Percentiles rank a stretch among this genome's conserved stretches.
phyloP scores from a whole-genome alignment of 1,140 invertebrate species.

The Sarcophaga bullata region DNA sequence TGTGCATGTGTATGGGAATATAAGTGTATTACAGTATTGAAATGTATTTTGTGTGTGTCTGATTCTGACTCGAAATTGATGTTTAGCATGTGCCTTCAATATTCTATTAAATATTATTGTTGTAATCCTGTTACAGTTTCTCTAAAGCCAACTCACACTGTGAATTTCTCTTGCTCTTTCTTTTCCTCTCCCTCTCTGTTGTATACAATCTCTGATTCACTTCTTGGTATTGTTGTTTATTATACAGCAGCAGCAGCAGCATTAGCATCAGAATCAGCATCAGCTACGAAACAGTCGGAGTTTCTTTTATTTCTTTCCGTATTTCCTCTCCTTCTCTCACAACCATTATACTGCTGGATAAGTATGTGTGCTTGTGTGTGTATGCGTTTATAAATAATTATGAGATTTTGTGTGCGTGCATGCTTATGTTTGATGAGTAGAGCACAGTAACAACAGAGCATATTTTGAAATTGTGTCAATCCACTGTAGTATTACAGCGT shows the following conservation, averaged over 20 bases:
- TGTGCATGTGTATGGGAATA: not conserved
- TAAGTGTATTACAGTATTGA: too few species aligned
- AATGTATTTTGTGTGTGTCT: not conserved
- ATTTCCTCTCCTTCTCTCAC: not conserved
- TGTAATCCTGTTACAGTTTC: slow-evolving; percentile 9
- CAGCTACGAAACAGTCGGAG: not conserved
- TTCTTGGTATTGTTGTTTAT: too few species aligned
- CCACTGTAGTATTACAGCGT: not conserved
- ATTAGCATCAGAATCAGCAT: too few species aligned
- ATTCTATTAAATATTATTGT: slow-evolving; percentile 15
- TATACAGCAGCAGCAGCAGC: not conserved
- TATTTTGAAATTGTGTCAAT: slow-evolving; percentile 5
- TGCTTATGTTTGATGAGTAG: not conserved
- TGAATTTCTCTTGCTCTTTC: too few species aligned
- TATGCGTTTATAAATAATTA: not conserved
- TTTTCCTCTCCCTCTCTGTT: too few species aligned
- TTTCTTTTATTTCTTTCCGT: not conserved
- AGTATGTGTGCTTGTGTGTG: not conserved
- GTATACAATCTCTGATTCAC: too few species aligned
- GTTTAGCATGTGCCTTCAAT: slow-evolving; percentile 26
- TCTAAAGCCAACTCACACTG: not conserved
- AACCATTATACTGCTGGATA: not conserved
- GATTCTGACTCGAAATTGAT: not conserved
- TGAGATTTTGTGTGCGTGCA: not conserved
- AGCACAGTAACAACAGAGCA: not conserved